Evolutionary conservation across 2,797 vertebrate genomes (phyloP).

Genomic region (Poecilia picta): DNA sequence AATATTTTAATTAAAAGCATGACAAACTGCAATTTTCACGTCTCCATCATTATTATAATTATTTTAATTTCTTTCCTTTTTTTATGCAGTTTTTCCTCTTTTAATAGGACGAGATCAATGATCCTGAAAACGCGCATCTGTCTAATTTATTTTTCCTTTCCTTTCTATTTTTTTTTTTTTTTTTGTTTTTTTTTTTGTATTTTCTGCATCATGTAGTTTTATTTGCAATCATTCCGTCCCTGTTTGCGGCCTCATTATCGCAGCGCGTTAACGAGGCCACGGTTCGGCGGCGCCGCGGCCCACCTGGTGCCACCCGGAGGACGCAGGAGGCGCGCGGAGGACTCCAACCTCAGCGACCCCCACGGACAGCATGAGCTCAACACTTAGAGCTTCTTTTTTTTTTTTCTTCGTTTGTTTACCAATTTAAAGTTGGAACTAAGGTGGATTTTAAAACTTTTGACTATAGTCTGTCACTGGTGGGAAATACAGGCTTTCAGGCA

Average conservation of each 20-base stretch:
- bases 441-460: background rate
- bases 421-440: background rate
- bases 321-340: conserved; percentile 2
- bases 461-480: background rate
- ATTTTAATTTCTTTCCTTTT: conserved; percentile 20
- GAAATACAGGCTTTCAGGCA: background rate
- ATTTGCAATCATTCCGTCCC: conserved; percentile 90
- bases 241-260: conserved; percentile 82
- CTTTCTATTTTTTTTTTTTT: too few species aligned
- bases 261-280: conserved; percentile 80
- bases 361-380: background rate
- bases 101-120: conserved; percentile 88
- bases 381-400: background rate
- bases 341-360: background rate
- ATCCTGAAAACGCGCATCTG: conserved; percentile 94
- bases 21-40: conserved; percentile 59
- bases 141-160: conserved; percentile 86
- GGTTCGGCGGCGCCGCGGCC: conserved; percentile 76
- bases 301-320: conserved; percentile 78
- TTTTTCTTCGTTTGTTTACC: background rate
- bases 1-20: conserved; percentile 92
- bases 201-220: conserved; percentile 96
- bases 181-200: conserved; percentile 84
- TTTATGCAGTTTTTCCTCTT: conserved; percentile 68
- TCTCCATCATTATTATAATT: conserved; percentile 4